Percentiles rank a stretch among this genome's conserved stretches.
Conservation (phyloP, 2,888 invertebrate species). For the Cheilosia vernalis region DNA sequence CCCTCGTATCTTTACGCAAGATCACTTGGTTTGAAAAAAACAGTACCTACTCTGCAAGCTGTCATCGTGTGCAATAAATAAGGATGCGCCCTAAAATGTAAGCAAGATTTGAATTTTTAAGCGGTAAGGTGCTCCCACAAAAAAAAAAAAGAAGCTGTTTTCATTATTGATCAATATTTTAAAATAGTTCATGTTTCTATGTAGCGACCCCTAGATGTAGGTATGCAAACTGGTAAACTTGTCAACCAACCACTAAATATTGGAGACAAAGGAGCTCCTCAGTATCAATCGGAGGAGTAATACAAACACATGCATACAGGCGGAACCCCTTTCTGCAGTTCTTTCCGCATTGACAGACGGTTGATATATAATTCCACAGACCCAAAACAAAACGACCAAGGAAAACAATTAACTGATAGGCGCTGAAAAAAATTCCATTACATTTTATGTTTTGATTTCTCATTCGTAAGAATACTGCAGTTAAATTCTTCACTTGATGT, state of each 20-base stretch:
- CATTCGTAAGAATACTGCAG: background rate
- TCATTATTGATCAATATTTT: no score
- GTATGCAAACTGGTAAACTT: no score
- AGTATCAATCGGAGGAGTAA: background rate
- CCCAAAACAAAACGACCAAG: background rate
- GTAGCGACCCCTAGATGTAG: no score
- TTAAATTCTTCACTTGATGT: background rate
- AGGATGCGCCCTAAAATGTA: no score
- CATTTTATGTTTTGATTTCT: slow-evolving; percentile 7
- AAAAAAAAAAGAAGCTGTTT: no score
- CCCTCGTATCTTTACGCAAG: no score
- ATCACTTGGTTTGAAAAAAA: no score
- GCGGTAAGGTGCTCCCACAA: no score
- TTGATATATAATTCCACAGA: background rate
- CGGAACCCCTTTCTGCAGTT: slow-evolving; percentile 9
- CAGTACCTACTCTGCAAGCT: no score
- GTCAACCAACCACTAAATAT: background rate
- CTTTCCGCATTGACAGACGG: background rate
- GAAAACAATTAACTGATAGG: slow-evolving; percentile 11
- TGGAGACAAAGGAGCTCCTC: background rate
- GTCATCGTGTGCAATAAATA: no score
- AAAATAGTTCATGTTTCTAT: no score
- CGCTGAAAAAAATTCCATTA: slow-evolving; percentile 17
- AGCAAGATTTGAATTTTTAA: no score
- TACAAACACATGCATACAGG: background rate